Percentiles rank a stretch among this genome's conserved stretches.
Evolutionary conservation across 2,113 vertebrate genomes (phyloP).

Genomic region (Thermophis baileyi): DNA sequence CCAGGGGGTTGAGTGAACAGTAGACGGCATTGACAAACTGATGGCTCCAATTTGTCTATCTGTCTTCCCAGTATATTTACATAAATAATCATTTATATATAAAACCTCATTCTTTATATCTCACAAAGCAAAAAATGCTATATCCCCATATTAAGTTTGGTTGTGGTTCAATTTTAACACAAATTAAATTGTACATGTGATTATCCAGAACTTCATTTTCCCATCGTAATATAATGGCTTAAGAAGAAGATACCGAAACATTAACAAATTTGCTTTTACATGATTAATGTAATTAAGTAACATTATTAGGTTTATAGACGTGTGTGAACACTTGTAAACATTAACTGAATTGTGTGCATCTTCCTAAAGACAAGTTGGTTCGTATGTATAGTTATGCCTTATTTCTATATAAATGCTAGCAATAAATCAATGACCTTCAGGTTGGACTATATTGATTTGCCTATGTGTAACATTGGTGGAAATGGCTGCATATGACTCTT

Average conservation of each 20-base stretch:
- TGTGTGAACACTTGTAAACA: neutral
- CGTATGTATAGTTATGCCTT: neutral
- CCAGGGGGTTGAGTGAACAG: neutral
- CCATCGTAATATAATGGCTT: neutral
- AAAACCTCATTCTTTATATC: neutral
- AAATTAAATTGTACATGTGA: neutral
- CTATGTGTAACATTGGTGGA: neutral
- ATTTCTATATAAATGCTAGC: neutral
- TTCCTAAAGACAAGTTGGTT: neutral
- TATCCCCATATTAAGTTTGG: neutral
- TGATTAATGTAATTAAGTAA: neutral
- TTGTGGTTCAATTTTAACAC: neutral
- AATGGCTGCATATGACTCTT: neutral
- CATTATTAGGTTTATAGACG: neutral
- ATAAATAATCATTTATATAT: neutral
- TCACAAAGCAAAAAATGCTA: neutral
- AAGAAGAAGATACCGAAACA: neutral
- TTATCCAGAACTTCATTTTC: neutral
- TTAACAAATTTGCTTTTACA: neutral
- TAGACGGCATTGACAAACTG: neutral
- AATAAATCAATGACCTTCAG: neutral
- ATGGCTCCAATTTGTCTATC: neutral
- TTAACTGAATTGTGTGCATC: neutral
- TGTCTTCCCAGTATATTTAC: neutral
- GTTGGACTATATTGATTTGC: neutral